These are phyloP conservation scores for Scolopax mira DNA, from an alignment of 2,113 vertebrate species.

Conservation along the genomic window DNA sequence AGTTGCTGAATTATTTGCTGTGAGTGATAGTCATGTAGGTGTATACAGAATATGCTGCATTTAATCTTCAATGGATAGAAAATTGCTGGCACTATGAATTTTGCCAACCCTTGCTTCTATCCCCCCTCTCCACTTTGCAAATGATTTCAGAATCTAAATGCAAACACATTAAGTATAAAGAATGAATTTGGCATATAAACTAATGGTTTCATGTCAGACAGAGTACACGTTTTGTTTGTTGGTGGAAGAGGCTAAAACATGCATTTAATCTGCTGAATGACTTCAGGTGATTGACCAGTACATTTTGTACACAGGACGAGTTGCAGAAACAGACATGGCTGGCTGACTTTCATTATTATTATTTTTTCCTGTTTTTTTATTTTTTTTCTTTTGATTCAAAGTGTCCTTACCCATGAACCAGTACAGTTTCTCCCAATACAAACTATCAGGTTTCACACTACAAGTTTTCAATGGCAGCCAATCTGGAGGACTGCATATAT, in stretches of 20 bases:
- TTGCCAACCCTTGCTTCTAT: not conserved
- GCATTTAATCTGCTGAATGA: not conserved
- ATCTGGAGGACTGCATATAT: constrained; percentile 71
- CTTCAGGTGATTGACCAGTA: constrained; percentile 13
- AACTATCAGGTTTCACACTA: constrained; percentile 60
- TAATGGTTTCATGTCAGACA: constrained; percentile 17
- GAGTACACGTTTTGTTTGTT: constrained; percentile 13
- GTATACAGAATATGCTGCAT: not conserved
- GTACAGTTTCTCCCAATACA: not conserved
- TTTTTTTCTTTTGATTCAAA: not conserved
- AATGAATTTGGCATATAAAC: constrained; percentile 51
- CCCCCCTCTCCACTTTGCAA: not conserved
- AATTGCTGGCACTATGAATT: constrained; percentile 42
- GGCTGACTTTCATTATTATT: not conserved
- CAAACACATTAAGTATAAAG: constrained; percentile 26
- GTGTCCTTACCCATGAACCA: constrained; percentile 28
- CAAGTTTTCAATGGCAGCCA: constrained; percentile 68
- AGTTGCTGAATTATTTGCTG: constrained; percentile 14
- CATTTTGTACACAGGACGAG: not conserved
- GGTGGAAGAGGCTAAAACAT: constrained; percentile 1
- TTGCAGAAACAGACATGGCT: not conserved
- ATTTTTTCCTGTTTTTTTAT: not conserved
- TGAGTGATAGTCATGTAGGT: constrained; percentile 42
- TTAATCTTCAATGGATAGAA: constrained; percentile 36
- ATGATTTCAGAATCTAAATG: constrained; percentile 24